A percentile compares a stretch with the other conserved stretches of the same genome.
phyloP scores from a whole-genome alignment of 2,113 vertebrate species.

The Sebastes schlegelii region DNA sequence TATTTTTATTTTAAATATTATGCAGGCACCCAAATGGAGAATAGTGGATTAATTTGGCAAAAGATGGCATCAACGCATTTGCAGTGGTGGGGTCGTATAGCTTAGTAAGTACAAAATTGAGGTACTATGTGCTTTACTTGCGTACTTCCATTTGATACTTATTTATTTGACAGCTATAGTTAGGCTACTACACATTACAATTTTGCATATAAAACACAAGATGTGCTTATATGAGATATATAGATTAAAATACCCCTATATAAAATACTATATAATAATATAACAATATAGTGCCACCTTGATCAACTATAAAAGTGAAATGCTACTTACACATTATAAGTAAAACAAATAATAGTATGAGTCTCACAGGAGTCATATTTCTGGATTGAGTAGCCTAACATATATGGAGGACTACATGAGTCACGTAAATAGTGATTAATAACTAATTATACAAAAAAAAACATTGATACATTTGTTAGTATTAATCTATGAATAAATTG shows the following conservation, averaged over 20 bases:
- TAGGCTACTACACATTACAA: background rate
- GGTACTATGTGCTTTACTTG: background rate
- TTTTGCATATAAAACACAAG: background rate
- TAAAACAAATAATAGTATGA: background rate
- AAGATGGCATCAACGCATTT: background rate
- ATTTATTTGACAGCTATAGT: background rate
- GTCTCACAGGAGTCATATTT: background rate
- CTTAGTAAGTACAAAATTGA: background rate
- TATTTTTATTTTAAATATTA: background rate
- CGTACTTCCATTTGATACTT: background rate
- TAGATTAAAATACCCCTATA: background rate
- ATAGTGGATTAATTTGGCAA: background rate
- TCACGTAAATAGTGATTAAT: too few species aligned
- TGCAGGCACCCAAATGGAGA: background rate
- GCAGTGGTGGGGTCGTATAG: background rate
- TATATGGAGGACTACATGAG: too few species aligned
- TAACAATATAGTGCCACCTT: background rate
- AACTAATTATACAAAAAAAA: too few species aligned
- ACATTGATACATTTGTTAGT: too few species aligned
- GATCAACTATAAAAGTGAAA: background rate
- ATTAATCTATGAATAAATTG: too few species aligned
- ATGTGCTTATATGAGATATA: background rate
- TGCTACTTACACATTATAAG: background rate
- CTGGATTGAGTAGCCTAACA: background rate
- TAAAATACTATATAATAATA: background rate